Evolutionary conservation across 2,888 invertebrate species (phyloP), one percentile per base, ranked within the genome.

Genomic region (Lymantria monacha): DNA sequence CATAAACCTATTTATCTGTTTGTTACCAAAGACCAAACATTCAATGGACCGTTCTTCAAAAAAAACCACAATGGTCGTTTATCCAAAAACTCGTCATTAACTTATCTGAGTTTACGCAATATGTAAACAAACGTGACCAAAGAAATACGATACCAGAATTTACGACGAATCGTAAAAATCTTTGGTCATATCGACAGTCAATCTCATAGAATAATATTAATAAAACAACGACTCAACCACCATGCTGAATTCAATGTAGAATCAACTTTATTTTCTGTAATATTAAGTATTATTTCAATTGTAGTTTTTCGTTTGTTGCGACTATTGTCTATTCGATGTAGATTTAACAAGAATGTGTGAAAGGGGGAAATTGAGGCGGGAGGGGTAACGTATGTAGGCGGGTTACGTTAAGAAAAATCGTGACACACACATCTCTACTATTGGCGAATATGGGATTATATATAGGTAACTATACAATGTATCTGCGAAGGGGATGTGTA

Each of bases 381-480:
- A 76, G 67, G 56, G 36, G 53, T 55, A 55, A 53, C 53, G 66
- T 65, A 67, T 63, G 65, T 64, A 59, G 71, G 71, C 62, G 70
- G 71, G 69, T 60, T 61, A 55, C 54, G 66, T 63, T 51, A 55
- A 59, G 66, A 81, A 83, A 83, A 79, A 74, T 77, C 71, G 69
- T 64, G 70, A 75, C 74, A 82, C 66, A 58, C 63, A 67, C 60
- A 53, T 61, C 71, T 68, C 67, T 76, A 63, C 77, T 73, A 84
- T 85, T 85, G 85, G 85, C 50, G 76, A 74, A 81, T 73, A 71
- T 56, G 48, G 48, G 44, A 41, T 48, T 43, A 50, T 13, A 38
- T 47, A 44, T 45, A 48, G 3, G 22, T 42, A 57, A 49, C 47
- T 55, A 55, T 46, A 43, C 38, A 50, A 44, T 31, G 42, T 51